Evolutionary conservation across 2,888 invertebrate species (phyloP).

Genomic region (Cryptophagus acutangulus): DNA sequence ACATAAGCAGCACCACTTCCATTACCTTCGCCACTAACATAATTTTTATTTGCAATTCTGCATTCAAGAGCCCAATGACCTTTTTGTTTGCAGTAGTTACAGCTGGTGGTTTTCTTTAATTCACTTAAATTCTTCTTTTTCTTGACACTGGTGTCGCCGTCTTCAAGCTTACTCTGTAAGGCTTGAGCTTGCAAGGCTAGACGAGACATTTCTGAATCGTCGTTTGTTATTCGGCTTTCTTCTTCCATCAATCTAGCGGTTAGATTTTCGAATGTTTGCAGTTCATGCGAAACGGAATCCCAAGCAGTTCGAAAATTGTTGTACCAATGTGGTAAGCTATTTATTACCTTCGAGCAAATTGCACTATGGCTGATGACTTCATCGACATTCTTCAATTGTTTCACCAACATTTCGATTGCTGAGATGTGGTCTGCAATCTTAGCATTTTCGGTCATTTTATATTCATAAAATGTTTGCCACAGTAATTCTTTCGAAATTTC

Average conservation of each 20-base stretch:
- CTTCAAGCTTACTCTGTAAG: constrained; percentile 10
- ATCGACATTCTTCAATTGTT: too few species aligned
- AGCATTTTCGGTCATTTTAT: too few species aligned
- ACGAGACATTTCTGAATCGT: constrained; percentile 13
- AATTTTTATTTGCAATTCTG: too few species aligned
- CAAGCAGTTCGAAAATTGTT: constrained; percentile 16
- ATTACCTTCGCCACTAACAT: too few species aligned
- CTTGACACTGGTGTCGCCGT: background rate
- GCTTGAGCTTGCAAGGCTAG: constrained; percentile 18
- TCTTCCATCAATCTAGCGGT: constrained; percentile 19
- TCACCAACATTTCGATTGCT: too few species aligned
- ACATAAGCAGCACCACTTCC: too few species aligned
- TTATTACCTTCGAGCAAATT: constrained; percentile 14
- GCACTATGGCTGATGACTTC: constrained; percentile 15
- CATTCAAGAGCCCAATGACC: constrained; percentile 27
- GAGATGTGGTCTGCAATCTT: too few species aligned
- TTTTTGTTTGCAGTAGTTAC: constrained; percentile 19
- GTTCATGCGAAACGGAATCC: constrained; percentile 15
- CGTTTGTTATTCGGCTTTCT: constrained; percentile 15
- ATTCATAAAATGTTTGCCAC: too few species aligned
- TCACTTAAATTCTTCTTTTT: constrained; percentile 13
- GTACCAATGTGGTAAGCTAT: constrained; percentile 12
- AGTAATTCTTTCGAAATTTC: too few species aligned
- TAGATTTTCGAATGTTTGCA: constrained; percentile 21
- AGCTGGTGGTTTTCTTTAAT: constrained; percentile 18